Percentiles rank a stretch among this genome's conserved stretches.
Evolutionary conservation across 2,888 invertebrate genomes (phyloP).

Genomic region (Hipparchia sbordonii): DNA sequence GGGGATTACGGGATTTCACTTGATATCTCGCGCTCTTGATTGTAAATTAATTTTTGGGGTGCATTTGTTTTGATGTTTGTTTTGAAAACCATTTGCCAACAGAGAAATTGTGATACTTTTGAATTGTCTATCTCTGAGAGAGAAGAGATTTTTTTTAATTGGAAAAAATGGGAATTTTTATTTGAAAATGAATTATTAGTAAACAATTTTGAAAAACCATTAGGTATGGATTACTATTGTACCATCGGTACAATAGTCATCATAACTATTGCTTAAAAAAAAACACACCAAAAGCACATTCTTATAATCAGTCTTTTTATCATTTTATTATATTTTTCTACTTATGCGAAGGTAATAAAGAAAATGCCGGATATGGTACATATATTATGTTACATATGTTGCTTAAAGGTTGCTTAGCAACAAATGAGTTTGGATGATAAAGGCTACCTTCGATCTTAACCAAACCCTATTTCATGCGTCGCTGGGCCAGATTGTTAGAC

Average conservation of each 20-base stretch:
- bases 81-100: conserved; percentile 4
- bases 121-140: background rate
- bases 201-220: no score
- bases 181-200: background rate
- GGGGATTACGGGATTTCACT: conserved; percentile 48
- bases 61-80: conserved; percentile 30
- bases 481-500: background rate
- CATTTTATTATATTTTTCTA: no score
- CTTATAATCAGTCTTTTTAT: no score
- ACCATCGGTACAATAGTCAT: no score
- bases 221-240: no score
- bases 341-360: no score
- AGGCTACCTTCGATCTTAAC: conserved; percentile 2
- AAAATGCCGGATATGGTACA: background rate
- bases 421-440: background rate
- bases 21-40: conserved; percentile 34
- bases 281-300: no score
- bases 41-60: conserved; percentile 38
- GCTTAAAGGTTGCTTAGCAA: background rate
- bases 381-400: background rate
- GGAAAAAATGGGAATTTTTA: background rate
- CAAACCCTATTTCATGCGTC: conserved; percentile 10
- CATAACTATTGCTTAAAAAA: no score
- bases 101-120: conserved; percentile 8
- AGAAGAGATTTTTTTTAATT: background rate